Evolutionary conservation across 2,888 invertebrate genomes (phyloP), one percentile per base, ranked within the genome.

Genomic region (Agonopterix heracliana): DNA sequence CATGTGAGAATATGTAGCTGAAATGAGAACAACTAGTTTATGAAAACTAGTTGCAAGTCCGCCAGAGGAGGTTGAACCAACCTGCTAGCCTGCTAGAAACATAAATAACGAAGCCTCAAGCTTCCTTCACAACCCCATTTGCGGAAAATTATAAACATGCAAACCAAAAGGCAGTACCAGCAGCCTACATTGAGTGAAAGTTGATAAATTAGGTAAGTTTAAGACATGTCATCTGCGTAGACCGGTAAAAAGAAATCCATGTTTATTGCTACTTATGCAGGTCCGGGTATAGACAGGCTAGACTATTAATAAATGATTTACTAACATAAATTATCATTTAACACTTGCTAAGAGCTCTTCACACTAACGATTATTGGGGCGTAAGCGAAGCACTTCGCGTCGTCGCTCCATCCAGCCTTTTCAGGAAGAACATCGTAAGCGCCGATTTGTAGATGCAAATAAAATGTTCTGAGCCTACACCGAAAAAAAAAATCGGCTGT

Each of bases 171-270:
- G 43, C 41, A 35, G 8, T 11, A 9, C 46, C 14, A 17, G 35
- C 44, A 45, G 34, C 40, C 48, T 41, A 36, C 44, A 46, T 46
- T 17, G 41, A 49, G 52, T 44, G 52, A 52, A 52, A 52, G 51
- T 51, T 44, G 34, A 51, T 51, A 51, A 51, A 48, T 48, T 48
- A 48, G 45, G 40, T 40, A 14, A 43, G 17, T 48, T 46, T 51
- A 48, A 44, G 41, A 52, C 40, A 46, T 44, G 46, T 46, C 41
- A 46, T 44, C 41, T 12, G 48, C 17, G 35, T 7, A 9, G 52
- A 42, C 51, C 44, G 40, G 48, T 44, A 38, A 35, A 47, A 48
- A 48, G 43, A 48, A 46, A 51, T 45, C 40, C 14, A n/a, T 48
- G 43, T 48, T 48, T 44, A 48, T 43, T 38, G 44, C 43, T 14